Percentiles rank a stretch among this genome's conserved stretches.
phyloP scores from a whole-genome alignment of 2,888 invertebrate genomes.

The Volucella inflata region DNA sequence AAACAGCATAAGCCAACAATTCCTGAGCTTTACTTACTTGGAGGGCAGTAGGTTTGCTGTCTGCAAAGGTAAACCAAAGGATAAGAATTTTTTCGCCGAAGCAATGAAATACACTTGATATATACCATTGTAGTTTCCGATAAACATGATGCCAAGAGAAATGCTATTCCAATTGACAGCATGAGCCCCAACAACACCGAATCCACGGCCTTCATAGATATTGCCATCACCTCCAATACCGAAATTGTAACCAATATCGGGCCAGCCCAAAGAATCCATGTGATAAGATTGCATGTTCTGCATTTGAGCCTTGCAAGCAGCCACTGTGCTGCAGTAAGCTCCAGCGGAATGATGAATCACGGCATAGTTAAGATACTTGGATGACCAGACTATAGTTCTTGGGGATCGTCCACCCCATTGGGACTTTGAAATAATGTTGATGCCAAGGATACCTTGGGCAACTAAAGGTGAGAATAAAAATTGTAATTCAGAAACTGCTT shows the following conservation, averaged over 20 bases:
- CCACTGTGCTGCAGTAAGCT: slow-evolving; percentile 77
- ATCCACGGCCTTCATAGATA: slow-evolving; percentile 81
- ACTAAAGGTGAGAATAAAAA: slow-evolving; percentile 10
- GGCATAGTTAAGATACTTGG: slow-evolving; percentile 77
- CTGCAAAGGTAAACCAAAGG: slow-evolving; percentile 52
- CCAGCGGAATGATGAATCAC: slow-evolving; percentile 79
- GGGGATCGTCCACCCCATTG: slow-evolving; percentile 81
- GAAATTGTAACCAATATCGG: slow-evolving; percentile 82
- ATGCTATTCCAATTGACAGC: slow-evolving; percentile 80
- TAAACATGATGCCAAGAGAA: slow-evolving; percentile 81
- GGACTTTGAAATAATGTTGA: slow-evolving; percentile 78
- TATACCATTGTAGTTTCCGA: slow-evolving; percentile 76
- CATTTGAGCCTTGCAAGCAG: slow-evolving; percentile 79
- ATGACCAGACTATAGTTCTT: slow-evolving; percentile 75
- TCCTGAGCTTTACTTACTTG: slow-evolving; percentile 79
- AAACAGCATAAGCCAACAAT: slow-evolving; percentile 78
- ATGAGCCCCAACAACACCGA: slow-evolving; percentile 80
- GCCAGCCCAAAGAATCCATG: slow-evolving; percentile 80
- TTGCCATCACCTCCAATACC: slow-evolving; percentile 81
- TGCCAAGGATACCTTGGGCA: slow-evolving; percentile 77
- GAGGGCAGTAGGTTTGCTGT: slow-evolving; percentile 76
- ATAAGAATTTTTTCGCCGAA: not conserved
- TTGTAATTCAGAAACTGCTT: not conserved
- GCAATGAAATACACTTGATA: not conserved
- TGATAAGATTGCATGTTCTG: slow-evolving; percentile 80